Conservation (phyloP, 2,113 vertebrate genomes). For the Megatriorchis doriae region DNA sequence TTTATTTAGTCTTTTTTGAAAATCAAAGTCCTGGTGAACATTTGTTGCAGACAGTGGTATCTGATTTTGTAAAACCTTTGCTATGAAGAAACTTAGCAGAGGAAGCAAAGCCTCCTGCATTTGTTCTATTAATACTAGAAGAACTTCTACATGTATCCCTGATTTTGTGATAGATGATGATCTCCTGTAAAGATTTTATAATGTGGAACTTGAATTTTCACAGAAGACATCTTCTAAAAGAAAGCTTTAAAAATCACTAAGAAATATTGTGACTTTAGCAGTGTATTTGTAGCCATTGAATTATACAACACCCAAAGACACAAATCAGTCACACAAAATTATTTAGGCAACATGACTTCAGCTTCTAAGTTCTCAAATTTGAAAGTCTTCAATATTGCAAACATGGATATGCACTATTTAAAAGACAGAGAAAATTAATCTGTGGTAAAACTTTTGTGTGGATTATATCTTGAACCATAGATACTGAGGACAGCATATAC, state of each 20-base stretch:
- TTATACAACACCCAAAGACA: neutral
- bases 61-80: neutral
- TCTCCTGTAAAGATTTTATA: neutral
- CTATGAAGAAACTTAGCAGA: neutral
- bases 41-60: neutral
- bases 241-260: neutral
- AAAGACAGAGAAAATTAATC: neutral
- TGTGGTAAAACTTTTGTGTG: neutral
- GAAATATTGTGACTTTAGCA: neutral
- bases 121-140: neutral
- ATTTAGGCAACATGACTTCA: neutral
- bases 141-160: neutral
- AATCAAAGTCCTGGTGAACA: neutral
- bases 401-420: neutral
- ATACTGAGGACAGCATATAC: neutral
- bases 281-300: neutral
- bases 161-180: neutral
- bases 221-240: neutral
- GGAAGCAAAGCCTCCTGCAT: neutral
- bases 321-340: neutral
- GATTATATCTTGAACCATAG: neutral
- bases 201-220: neutral
- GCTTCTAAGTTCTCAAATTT: neutral
- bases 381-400: neutral
- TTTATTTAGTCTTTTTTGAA: neutral